Evolutionary conservation across 1,140 invertebrate species (phyloP), one percentile per base, ranked within the genome.

Genomic region (Plutomurus gul): DNA sequence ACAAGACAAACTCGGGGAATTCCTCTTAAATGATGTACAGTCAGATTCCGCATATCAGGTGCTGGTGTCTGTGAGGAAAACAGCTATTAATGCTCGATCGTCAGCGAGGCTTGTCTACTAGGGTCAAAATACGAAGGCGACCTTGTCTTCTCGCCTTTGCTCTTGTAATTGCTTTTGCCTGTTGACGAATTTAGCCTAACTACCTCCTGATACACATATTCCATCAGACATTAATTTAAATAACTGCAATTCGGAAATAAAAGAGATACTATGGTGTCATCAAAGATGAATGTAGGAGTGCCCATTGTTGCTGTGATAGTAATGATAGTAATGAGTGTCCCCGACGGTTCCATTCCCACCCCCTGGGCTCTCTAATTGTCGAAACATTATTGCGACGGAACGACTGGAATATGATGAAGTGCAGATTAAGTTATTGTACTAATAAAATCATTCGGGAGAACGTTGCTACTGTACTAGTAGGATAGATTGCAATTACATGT

Each of bases 161-260:
- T 27, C 27, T 65, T 7, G 16, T 65, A 65, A 65, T 65, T 65
- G 56, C 56, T 36, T 65, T 65, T 65, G n/a, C 56, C 56, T 7
- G 11, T 65, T n/a, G 10, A 60, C 27, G 51, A 60, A 33, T 60
- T 60, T 65, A 65, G 7, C 56, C 56, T n/a, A 60, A 30, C 51
- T 60, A 60, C 51, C 51, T 60, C 51, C 33, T 60, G 51, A 25
- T 60, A 60, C 51, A n/a, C n/a, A 65, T 10, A 65, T 65, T 65
- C 30, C 30, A 36, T 33, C 8, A 22, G 25, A n/a, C 27, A 36
- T 8, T 27, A 65, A 65, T 65, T 65, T 65, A 65, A 13, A 36
- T 65, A 65, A 65, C 56, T 65, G 56, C 56, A 65, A 36, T 33
- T 65, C 56, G 36, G 13, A 65, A 65, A 65, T 65, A 36, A n/a